Evolutionary conservation across 2,113 vertebrate genomes (phyloP), one percentile per base, ranked within the genome.

Genomic region (Apistogramma diplotaenia): DNA sequence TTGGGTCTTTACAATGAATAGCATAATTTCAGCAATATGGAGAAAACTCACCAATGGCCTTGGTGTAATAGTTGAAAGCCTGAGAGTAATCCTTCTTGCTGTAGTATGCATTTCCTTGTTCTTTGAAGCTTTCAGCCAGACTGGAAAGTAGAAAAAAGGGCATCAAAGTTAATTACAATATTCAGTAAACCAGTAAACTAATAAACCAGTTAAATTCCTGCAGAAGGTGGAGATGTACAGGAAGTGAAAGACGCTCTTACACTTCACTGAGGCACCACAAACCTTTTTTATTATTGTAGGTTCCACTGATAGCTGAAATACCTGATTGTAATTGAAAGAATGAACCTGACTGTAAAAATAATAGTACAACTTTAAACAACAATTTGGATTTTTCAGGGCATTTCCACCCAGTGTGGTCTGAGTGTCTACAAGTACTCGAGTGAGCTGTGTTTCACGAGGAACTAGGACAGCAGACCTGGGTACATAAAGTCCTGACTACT

Each of bases 1-100:
- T 10, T 29, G 56, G 71, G 31, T 29, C 13, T 25, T 35, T 21
- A 54, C 31, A 53, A 37, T 35, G n/a, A 75, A 15, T 6, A 15
- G 25, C 40, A 29, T 19, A n/a, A 78, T 43, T 65, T 21, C 8
- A 59, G 25, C 1, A 1, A 51, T 31, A 37, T 56, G 11, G 12
- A 35, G 23, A 53, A 35, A 55, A 40, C 97, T 97, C 90, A 99
- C 98, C 97, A 89, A 99, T 99, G 91, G 98, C 98, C 95, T 97
- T 98, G 25, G 97, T 98, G 55, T 99, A 99, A 54, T 96, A 98
- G 94, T 97, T 98, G 93, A 96, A 98, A 0, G 98, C 98, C 86
- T 98, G 97, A 0, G 96, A 96, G 92, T 99, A 99, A 86, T 97
- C 96, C 85, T 98, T 99, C 95, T 97, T 96, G 92, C 95, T 95